phyloP scores from a whole-genome alignment of 2,113 vertebrate species.

The Brachyistius frenatus region DNA sequence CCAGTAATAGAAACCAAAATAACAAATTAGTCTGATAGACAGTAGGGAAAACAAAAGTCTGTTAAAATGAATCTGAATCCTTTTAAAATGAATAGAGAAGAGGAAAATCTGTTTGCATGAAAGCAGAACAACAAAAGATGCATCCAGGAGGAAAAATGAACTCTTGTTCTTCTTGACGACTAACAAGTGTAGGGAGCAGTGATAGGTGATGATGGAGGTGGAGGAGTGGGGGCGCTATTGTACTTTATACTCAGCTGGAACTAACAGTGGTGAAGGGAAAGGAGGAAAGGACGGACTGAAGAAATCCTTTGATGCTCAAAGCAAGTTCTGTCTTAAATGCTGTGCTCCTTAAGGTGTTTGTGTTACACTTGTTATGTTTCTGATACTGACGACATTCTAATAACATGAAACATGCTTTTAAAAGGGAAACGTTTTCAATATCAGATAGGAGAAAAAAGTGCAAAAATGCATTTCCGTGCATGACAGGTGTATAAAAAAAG shows the following conservation, averaged over 20 bases:
- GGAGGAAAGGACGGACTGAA: neutral
- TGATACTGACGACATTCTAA: too few relatives aligned
- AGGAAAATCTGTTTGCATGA: neutral
- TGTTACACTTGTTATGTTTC: neutral
- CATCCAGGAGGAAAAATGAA: conserved; percentile 13
- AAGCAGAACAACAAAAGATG: neutral
- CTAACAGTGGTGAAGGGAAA: neutral
- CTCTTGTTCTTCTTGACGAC: conserved; percentile 19
- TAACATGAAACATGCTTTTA: too few relatives aligned
- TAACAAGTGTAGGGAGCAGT: conserved; percentile 31
- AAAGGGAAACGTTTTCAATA: too few relatives aligned
- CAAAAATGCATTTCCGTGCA: too few relatives aligned
- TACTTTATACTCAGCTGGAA: conserved; percentile 30
- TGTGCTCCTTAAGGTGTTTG: conserved; percentile 3
- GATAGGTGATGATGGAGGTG: conserved; percentile 20
- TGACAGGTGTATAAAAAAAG: too few relatives aligned
- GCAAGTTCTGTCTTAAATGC: conserved; percentile 32
- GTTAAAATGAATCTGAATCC: neutral
- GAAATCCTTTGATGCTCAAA: conserved; percentile 24
- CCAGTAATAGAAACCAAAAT: neutral
- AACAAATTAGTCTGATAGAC: neutral
- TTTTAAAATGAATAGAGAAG: neutral
- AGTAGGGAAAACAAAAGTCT: neutral
- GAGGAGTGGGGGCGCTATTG: conserved; percentile 63
- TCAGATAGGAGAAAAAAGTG: too few relatives aligned